These are phyloP conservation scores for Numida meleagris DNA, from an alignment of 2,113 vertebrate genomes.

Conservation along the genomic window DNA sequence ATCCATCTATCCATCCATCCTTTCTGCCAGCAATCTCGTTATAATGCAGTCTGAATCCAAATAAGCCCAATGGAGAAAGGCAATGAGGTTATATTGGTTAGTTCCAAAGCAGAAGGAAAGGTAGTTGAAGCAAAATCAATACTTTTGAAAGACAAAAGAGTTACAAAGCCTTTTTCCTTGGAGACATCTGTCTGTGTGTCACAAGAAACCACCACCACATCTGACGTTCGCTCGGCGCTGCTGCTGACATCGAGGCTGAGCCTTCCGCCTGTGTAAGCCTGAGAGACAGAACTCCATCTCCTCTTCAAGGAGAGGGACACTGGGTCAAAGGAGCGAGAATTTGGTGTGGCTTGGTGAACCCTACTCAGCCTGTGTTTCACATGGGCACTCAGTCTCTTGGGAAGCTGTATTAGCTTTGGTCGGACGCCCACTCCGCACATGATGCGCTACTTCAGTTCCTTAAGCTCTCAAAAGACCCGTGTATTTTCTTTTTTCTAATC, in stretches of 20 bases:
- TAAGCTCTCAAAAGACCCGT: not conserved
- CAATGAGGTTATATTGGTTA: not conserved
- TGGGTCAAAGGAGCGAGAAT: not conserved
- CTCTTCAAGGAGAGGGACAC: not conserved
- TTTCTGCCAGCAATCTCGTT: not conserved
- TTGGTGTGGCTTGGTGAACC: not conserved
- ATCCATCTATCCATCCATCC: not conserved
- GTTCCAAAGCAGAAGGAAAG: constrained; percentile 9
- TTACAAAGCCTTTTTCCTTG: constrained; percentile 36
- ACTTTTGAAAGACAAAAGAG: constrained; percentile 19
- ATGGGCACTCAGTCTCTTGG: not conserved
- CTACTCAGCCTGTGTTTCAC: not conserved
- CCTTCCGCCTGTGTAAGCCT: not conserved
- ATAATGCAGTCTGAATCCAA: not conserved
- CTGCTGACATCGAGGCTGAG: not conserved
- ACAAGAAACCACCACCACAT: not conserved
- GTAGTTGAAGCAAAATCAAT: constrained; percentile 45
- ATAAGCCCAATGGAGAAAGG: constrained; percentile 4
- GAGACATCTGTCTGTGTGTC: not conserved
- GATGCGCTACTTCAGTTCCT: not conserved
- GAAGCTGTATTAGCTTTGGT: not conserved
- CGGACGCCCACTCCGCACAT: not conserved
- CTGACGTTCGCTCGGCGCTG: not conserved
- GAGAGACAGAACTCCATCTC: not conserved
- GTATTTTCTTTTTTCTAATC: constrained; percentile 9